Evolutionary conservation across 2,797 vertebrate species (phyloP).

Genomic region (Tympanoctomys barrerae): DNA sequence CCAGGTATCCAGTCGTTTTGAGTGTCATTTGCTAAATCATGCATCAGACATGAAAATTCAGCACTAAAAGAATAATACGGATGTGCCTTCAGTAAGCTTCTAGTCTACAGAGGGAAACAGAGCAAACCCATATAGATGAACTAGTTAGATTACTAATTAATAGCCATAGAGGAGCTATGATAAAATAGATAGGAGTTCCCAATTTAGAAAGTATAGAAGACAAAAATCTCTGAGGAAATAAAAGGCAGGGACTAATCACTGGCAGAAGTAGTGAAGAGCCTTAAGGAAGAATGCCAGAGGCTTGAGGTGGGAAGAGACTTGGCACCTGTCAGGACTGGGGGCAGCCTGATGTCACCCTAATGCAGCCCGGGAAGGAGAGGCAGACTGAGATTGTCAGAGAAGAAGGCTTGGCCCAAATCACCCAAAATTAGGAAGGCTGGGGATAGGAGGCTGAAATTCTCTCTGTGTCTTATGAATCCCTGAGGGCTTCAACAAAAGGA

Average conservation of each 20-base stretch:
- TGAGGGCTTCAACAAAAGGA: background rate
- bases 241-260: background rate
- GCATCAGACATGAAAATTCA: background rate
- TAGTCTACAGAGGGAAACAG: background rate
- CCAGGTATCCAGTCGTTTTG: background rate
- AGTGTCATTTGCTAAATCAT: background rate
- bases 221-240: background rate
- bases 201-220: background rate
- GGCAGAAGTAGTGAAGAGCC: background rate
- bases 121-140: background rate
- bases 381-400: background rate
- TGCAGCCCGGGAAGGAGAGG: background rate
- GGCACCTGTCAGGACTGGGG: background rate
- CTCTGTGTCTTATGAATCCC: background rate
- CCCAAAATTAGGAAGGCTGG: background rate
- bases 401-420: background rate
- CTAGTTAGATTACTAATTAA: background rate
- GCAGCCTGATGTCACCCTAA: background rate
- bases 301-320: background rate
- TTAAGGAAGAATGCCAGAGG: background rate
- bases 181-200: background rate
- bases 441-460: background rate
- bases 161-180: background rate
- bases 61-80: background rate
- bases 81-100: background rate